These are phyloP conservation scores for Clarias pachynema DNA, from an alignment of 2,797 vertebrate genomes.

Conservation along the genomic window DNA sequence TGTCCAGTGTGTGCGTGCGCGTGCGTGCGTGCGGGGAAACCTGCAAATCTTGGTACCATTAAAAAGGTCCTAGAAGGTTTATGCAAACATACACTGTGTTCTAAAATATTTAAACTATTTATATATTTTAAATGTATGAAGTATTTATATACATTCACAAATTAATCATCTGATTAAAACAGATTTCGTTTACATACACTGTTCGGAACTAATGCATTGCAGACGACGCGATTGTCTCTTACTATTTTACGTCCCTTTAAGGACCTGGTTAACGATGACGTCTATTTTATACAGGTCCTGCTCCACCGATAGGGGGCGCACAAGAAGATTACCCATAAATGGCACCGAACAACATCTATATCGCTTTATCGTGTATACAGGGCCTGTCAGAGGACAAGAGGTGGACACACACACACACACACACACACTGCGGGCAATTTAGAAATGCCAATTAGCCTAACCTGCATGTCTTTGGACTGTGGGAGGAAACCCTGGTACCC, in stretches of 20 bases:
- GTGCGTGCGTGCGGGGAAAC: constrained; percentile 32
- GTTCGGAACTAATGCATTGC: not conserved
- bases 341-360: too few relatives aligned
- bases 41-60: constrained; percentile 53
- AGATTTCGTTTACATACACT: not conserved
- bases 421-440: too few relatives aligned
- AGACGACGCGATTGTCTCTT: not conserved
- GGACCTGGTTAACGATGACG: constrained; percentile 45
- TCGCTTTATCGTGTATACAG: too few relatives aligned
- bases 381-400: too few relatives aligned
- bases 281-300: not conserved
- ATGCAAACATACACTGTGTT: not conserved
- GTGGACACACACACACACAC: too few relatives aligned
- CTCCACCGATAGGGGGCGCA: constrained; percentile 34
- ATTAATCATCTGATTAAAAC: not conserved
- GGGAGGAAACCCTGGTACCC: too few relatives aligned
- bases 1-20: constrained; percentile 29
- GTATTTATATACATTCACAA: not conserved
- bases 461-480: too few relatives aligned
- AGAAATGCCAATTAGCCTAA: too few relatives aligned
- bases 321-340: not conserved
- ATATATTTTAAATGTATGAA: not conserved
- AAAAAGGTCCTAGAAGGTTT: constrained; percentile 43
- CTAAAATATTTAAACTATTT: not conserved
- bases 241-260: constrained; percentile 11